These are phyloP conservation scores for Bagarius yarrelli DNA, from an alignment of 2,113 vertebrate species.

Conservation along the genomic window DNA sequence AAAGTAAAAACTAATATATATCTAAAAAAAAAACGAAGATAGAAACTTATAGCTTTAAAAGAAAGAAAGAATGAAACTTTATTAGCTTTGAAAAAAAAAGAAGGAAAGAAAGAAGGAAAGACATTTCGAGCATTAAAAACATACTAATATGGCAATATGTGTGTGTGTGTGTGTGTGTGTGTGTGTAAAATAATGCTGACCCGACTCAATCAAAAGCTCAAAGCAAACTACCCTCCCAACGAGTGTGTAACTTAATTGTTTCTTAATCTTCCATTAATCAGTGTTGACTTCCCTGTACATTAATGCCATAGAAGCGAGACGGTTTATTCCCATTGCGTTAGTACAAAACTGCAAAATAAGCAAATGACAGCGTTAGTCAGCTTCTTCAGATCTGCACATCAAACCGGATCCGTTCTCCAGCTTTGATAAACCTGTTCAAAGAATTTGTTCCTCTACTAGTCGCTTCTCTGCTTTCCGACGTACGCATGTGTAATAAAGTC, in stretches of 20 bases:
- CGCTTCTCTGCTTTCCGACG: background rate
- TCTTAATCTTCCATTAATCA: slow-evolving; percentile 17
- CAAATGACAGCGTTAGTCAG: background rate
- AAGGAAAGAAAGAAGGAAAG: background rate
- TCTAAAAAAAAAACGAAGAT: too few species aligned
- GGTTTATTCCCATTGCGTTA: background rate
- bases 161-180: too few species aligned
- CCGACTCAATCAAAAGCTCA: slow-evolving; percentile 1
- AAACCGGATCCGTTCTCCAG: background rate
- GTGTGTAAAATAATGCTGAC: background rate
- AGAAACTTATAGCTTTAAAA: background rate
- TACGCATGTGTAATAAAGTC: slow-evolving; percentile 10
- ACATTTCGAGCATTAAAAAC: background rate
- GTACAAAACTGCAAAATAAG: background rate
- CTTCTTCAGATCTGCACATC: slow-evolving; percentile 15
- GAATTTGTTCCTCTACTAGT: background rate
- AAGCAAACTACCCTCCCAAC: background rate
- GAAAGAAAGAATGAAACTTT: background rate
- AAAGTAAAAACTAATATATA: too few species aligned
- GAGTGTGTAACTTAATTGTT: background rate
- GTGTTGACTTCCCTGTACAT: background rate
- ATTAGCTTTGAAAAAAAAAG: background rate
- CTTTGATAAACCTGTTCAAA: slow-evolving; percentile 36
- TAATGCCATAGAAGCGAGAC: background rate
- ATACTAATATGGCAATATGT: background rate